Base-by-base conservation (phyloP, 2,888 invertebrate species). In the Leptinotarsa tumamoca region DNA sequence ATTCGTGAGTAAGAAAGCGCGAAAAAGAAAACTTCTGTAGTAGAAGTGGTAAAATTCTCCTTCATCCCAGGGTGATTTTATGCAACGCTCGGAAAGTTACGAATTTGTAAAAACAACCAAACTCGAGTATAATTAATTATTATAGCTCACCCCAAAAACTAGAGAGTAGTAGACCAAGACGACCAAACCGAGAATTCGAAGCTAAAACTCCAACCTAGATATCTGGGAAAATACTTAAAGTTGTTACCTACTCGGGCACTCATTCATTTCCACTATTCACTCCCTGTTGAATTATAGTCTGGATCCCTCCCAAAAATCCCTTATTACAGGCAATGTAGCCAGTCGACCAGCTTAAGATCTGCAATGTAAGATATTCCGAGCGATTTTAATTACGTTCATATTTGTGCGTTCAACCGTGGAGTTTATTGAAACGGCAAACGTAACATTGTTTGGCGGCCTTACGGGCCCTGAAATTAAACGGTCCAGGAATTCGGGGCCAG, bases 401-500 rank as follows among this genome's bases (percentile, higher is more conserved):
- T 80, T 80, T 80, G 80, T 80, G 80, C 80, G 80, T 79, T 80
- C 76, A 79, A 76, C 79, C 79, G 78, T 79, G 75, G 76, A 58
- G 73, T 75, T 79, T 79, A 77, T 78, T 78, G 76, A 75, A 79
- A 78, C 76, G 78, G 79, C 78, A 75, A 80, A 78, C 78, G 79
- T 79, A 80, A 78, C 79, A 79, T 78, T 78, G 78, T 80, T 78
- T 72, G 72, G 74, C 76, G 74, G 77, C 78, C 80, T 79, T 80
- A 76, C 77, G 76, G 78, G 79, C 71, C 78, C 77, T 58, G 76
- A 87, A 88, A 88, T 88, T 88, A 88, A 87, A 86, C 86, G 87
- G 85, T 85, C 83, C 81, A 87, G 87, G 88, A 88, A 88, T 88
- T 87, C 83, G 83, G 82, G 86, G 84, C 82, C 84, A 84, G 85